Percentiles rank a stretch among this genome's conserved stretches.
Evolutionary conservation across 2,888 invertebrate genomes (phyloP).

Genomic region (Philonicus albiceps): DNA sequence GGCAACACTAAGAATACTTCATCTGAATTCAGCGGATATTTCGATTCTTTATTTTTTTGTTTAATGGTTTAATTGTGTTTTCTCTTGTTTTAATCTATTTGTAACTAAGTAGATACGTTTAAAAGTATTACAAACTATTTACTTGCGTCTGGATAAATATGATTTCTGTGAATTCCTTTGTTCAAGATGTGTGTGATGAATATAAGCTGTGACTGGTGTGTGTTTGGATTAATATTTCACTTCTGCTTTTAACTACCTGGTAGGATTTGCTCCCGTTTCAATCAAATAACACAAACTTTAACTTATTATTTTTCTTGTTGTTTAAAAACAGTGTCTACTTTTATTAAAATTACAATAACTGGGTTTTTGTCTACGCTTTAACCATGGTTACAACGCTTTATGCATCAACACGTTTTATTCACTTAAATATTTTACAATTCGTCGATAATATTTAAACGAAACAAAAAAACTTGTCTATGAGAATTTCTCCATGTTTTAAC

Average conservation of each 20-base stretch:
- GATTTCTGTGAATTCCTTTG: conserved; percentile 7
- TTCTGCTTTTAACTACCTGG: background rate
- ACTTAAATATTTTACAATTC: background rate
- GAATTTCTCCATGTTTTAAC: background rate
- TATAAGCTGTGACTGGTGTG: background rate
- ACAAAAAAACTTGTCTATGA: background rate
- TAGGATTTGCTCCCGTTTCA: background rate
- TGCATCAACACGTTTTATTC: background rate
- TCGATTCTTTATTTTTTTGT: background rate
- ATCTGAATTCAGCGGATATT: background rate
- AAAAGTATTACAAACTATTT: conserved; percentile 27
- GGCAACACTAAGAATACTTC: background rate
- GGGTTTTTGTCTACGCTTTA: background rate
- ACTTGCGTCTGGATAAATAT: background rate
- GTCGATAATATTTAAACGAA: background rate
- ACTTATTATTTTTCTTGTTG: background rate
- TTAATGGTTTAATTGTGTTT: conserved; percentile 18
- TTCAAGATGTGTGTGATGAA: conserved; percentile 1
- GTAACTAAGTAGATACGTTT: conserved; percentile 23
- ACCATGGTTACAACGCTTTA: background rate
- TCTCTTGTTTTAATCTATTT: conserved; percentile 6
- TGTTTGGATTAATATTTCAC: background rate
- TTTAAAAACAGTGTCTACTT: background rate
- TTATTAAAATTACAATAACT: background rate
- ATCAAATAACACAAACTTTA: background rate